Conservation (phyloP, 2,797 vertebrate genomes). For the Coluber constrictor region DNA sequence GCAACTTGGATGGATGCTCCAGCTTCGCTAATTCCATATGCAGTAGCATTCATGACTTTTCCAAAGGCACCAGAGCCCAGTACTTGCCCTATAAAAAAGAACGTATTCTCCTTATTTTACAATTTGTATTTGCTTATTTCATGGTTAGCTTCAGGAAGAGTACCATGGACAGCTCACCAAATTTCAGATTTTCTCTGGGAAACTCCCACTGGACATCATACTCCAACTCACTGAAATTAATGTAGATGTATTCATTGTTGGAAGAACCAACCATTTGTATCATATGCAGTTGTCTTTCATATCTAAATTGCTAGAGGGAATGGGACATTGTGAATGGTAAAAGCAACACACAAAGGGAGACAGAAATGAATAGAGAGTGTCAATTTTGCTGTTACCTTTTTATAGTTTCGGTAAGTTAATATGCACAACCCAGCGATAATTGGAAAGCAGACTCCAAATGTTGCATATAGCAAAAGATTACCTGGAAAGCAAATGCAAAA, state of each 20-base stretch:
- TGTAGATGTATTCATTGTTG: constrained; percentile 93
- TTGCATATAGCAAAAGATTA: constrained; percentile 57
- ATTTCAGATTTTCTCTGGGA: constrained; percentile 91
- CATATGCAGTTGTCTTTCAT: constrained; percentile 88
- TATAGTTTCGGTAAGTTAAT: constrained; percentile 69
- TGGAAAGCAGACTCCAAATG: constrained; percentile 61
- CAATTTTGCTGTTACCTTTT: constrained; percentile 71
- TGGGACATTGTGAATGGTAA: constrained; percentile 23
- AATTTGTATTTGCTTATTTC: neutral
- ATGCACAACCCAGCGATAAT: constrained; percentile 44
- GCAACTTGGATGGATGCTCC: constrained; percentile 89
- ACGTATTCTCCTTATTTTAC: constrained; percentile 9
- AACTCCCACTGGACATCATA: constrained; percentile 94
- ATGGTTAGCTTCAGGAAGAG: neutral
- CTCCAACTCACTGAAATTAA: constrained; percentile 87
- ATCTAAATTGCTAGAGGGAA: constrained; percentile 80
- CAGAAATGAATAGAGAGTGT: neutral
- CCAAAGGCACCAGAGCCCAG: constrained; percentile 96
- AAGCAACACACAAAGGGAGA: neutral
- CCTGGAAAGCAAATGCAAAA: constrained; percentile 51
- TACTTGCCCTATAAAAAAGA: constrained; percentile 76
- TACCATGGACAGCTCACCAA: constrained; percentile 78
- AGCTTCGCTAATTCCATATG: constrained; percentile 85
- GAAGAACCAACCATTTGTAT: constrained; percentile 84
- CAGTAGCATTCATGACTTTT: constrained; percentile 90